Base-by-base conservation (phyloP, 2,113 vertebrate genomes). In the Cololabis saira region DNA sequence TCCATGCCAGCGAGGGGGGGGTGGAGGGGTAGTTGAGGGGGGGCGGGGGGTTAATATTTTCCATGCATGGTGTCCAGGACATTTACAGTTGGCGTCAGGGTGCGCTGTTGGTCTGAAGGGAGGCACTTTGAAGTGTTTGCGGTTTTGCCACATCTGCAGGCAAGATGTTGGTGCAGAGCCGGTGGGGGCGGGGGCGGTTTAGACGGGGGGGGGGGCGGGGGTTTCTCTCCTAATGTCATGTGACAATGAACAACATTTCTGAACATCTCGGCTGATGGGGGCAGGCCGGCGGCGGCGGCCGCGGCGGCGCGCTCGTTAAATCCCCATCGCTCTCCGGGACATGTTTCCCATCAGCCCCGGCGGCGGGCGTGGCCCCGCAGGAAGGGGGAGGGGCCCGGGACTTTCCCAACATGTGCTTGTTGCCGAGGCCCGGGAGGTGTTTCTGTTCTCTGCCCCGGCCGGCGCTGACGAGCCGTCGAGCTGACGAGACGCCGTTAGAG, bases 31-130 rank as follows among this genome's bases (percentile, higher is more conserved):
- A n/a, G n/a, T n/a, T n/a, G 88, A 91, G 82, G 66, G 61, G 67
- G 74, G 71, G 91, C 91, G 67, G 75, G 78, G 74, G 91, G 92
- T 95, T 95, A 93, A 97, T 96, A 96, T 97, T 98, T 98, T 98
- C 96, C 96, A 95, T 95, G 95, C 94, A 89, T 94, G 92, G 94
- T 94, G 95, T 97, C 95, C 95, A 96, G 95, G 94, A 94, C 94
- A 94, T 97, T 97, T 96, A 96, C 95, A 96, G 94, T 96, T 93
- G 96, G 96, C 96, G 95, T 97, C 97, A 96, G 96, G 92, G 93
- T 94, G 93, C 93, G 94, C 92, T 92, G 91, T 94, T 94, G 94
- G 96, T 97, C 95, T 95, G 95, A 95, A 92, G 91, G 78, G 93
- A 94, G 94, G 92, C 92, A 95, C 96, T 98, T 98, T 97, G 97